Conservation (phyloP, 1,140 invertebrate genomes). For the Doryteuthis pealeii region DNA sequence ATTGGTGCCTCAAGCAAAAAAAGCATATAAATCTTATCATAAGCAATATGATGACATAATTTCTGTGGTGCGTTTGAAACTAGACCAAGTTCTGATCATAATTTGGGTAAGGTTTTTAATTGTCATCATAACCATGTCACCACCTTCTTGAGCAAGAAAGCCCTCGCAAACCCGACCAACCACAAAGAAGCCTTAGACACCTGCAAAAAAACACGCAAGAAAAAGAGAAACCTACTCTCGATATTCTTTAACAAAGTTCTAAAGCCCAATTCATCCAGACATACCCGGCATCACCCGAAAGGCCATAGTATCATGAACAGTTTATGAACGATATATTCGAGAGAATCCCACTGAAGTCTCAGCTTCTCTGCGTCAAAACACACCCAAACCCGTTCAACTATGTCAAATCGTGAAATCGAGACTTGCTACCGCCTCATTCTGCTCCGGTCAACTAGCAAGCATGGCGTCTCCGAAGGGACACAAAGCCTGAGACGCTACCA, state of each 20-base stretch:
- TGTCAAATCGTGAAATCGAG: conserved; percentile 66
- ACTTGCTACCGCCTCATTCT: conserved; percentile 65
- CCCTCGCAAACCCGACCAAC: too few species aligned
- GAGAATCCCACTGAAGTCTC: conserved; percentile 56
- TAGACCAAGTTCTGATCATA: too few species aligned
- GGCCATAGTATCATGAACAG: conserved; percentile 58
- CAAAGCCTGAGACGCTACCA: conserved; percentile 62
- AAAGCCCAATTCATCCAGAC: conserved; percentile 73
- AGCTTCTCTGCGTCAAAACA: conserved; percentile 54
- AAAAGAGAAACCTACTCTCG: conserved; percentile 68
- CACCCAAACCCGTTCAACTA: conserved; percentile 58
- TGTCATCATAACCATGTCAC: too few species aligned
- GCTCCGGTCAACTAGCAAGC: conserved; percentile 68
- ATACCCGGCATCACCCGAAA: conserved; percentile 68
- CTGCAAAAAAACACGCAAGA: background rate
- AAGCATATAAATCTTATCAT: too few species aligned
- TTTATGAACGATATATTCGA: conserved; percentile 61
- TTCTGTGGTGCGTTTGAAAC: too few species aligned
- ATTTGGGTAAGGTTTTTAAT: too few species aligned
- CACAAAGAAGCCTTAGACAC: too few species aligned
- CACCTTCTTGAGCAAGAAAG: too few species aligned
- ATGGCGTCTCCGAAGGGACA: conserved; percentile 66
- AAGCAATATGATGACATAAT: too few species aligned
- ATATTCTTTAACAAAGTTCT: conserved; percentile 75
- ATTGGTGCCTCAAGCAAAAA: too few species aligned